Base-by-base conservation (phyloP, 2,888 invertebrate species). In the Marasmarcha lunaedactyla region DNA sequence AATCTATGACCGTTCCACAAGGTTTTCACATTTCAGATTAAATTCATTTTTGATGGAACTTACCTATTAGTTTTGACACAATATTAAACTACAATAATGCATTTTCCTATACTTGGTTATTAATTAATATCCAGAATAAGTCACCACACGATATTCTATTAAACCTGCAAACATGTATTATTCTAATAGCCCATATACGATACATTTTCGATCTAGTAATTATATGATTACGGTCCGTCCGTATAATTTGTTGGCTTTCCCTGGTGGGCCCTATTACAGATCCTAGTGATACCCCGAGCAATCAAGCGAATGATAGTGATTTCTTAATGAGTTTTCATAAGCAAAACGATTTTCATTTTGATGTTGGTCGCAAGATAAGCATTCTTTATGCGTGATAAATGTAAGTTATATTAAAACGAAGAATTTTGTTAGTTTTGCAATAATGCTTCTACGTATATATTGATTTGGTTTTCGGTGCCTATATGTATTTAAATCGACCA, bases 341-440 rank as follows among this genome's bases (percentile, higher is more conserved):
- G 30, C 10, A 30, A 30, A 30, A 7, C 30, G 30, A 11, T 30
- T 30, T 30, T 30, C 4, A 30, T 30, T 7, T 7, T 20, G 7
- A 20, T 20, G 7, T 5, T 20, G 3, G 20, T 20, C 3, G 20
- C 7, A 20, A 20, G 20, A 20, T 20, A 20, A 20, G 20, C 7
- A 20, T 20, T 20, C 38, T 43, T 36, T 35, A 36, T 15, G 20
- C 20, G 20, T 20, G 20, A 20, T 20, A 3, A 20, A 20, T 20
- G 3, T 20, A 20, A 20, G 3, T 20, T 20, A 3, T 7, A 20
- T n/a, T n/a, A n/a, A n/a, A n/a, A n/a, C n/a, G n/a, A n/a, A n/a
- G n/a, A n/a, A n/a, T n/a, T n/a, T n/a, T n/a, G n/a, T n/a, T n/a
- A n/a, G n/a, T n/a, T n/a, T n/a, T n/a, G n/a, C n/a, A n/a, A n/a